Conservation (phyloP, 64 coral and sea anemone species). For the Montipora cactus region DNA sequence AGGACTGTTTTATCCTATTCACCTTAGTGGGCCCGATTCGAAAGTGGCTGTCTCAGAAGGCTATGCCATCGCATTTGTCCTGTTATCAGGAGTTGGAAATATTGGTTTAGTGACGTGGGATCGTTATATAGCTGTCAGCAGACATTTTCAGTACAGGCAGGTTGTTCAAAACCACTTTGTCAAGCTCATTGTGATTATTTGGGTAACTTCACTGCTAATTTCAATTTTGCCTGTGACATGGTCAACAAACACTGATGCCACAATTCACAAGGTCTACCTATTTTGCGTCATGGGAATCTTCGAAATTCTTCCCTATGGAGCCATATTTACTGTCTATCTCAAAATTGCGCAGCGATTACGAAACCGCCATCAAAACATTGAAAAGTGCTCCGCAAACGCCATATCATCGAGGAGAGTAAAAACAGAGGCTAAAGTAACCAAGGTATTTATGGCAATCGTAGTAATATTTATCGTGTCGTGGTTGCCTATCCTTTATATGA, state of each 20-base stretch:
- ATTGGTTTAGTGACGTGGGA: slow-evolving; percentile 44
- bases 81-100: slow-evolving; percentile 34
- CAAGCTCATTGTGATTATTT: slow-evolving; percentile 8
- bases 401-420: not conserved
- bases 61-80: slow-evolving; percentile 38
- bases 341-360: slow-evolving; percentile 2
- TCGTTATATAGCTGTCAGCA: slow-evolving; percentile 18
- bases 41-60: not conserved
- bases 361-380: not conserved
- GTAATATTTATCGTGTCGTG: slow-evolving; percentile 43
- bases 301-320: slow-evolving; percentile 10
- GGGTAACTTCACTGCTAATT: slow-evolving; percentile 27
- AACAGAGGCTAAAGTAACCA: slow-evolving; percentile 30
- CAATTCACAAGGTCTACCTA: slow-evolving; percentile 29
- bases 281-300: slow-evolving; percentile 29
- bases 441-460: slow-evolving; percentile 25
- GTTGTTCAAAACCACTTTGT: not conserved
- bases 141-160: slow-evolving; percentile 16
- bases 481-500: slow-evolving; percentile 47
- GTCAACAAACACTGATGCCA: not conserved
- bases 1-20: slow-evolving; percentile 13
- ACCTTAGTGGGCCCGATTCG: slow-evolving; percentile 28
- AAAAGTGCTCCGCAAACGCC: not conserved
- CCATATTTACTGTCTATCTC: slow-evolving; percentile 2
- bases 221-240: slow-evolving; percentile 15